Evolutionary conservation across 2,113 vertebrate genomes (phyloP).

Genomic region (Taxidea taxus): DNA sequence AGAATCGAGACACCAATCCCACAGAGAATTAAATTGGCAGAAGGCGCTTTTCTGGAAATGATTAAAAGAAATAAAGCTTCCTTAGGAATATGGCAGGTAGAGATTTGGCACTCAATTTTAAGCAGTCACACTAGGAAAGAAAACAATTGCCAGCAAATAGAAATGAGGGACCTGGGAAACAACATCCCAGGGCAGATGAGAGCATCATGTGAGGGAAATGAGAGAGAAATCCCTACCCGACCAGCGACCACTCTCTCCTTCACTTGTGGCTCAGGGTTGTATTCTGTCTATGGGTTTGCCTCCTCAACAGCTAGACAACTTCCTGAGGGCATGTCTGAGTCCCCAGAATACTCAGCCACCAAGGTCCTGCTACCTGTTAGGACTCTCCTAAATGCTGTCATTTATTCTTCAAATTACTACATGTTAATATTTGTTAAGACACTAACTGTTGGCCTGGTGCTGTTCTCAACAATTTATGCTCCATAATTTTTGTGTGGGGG

Average conservation of each 20-base stretch:
- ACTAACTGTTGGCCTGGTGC: background rate
- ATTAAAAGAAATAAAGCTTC: background rate
- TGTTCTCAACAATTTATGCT: background rate
- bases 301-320: background rate
- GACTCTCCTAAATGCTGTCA: background rate
- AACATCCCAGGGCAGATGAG: background rate
- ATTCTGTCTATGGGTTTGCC: background rate
- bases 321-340: background rate
- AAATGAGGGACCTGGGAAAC: background rate
- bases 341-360: background rate
- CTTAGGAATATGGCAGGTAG: background rate
- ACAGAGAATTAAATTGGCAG: background rate
- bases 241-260: background rate
- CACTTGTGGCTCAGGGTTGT: rapidly evolving
- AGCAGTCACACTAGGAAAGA: background rate
- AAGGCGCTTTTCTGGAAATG: background rate
- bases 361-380: background rate
- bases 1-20: background rate
- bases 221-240: background rate
- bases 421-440: background rate
- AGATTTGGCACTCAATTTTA: background rate
- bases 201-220: background rate
- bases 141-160: background rate
- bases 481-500: background rate
- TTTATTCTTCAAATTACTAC: background rate